Percentiles rank a stretch among this genome's conserved stretches.
phyloP scores from a whole-genome alignment of 2,888 invertebrate genomes.

The Chesias legatella region DNA sequence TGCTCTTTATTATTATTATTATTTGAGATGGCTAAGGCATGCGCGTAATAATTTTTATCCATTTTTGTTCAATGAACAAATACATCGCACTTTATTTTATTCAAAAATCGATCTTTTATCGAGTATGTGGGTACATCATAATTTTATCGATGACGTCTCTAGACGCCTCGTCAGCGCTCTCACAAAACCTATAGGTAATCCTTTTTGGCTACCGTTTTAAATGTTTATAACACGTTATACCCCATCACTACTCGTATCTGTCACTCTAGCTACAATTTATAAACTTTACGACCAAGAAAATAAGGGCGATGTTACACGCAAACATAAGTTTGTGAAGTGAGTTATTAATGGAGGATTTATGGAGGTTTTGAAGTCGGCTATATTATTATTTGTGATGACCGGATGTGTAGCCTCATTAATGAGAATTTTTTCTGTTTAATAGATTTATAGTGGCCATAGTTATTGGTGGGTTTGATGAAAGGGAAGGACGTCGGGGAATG shows the following conservation, averaged over 20 bases:
- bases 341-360: slow-evolving; percentile 61
- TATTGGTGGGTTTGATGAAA: slow-evolving; percentile 2
- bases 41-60: too few relatives aligned
- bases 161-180: slow-evolving; percentile 56
- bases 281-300: slow-evolving; percentile 1
- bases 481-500: too few relatives aligned
- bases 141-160: slow-evolving; percentile 14
- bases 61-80: too few relatives aligned
- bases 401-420: slow-evolving; percentile 40
- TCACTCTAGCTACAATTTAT: slow-evolving; percentile 8
- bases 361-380: slow-evolving; percentile 49
- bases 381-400: slow-evolving; percentile 47
- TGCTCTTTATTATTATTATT: too few relatives aligned
- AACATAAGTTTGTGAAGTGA: slow-evolving; percentile 15
- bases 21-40: too few relatives aligned
- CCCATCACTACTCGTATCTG: slow-evolving; percentile 45
- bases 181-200: slow-evolving; percentile 61
- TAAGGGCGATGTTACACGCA: slow-evolving; percentile 15
- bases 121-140: too few relatives aligned
- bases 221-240: slow-evolving; percentile 40
- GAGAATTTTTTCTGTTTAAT: slow-evolving; percentile 29
- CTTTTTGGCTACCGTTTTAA: slow-evolving; percentile 73
- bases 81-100: too few relatives aligned
- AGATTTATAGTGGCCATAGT: slow-evolving; percentile 11
- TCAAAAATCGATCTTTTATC: too few relatives aligned